Evolutionary conservation across 2,888 invertebrate species (phyloP), one percentile per base, ranked within the genome.

Genomic region (Steinernema hermaphroditum): DNA sequence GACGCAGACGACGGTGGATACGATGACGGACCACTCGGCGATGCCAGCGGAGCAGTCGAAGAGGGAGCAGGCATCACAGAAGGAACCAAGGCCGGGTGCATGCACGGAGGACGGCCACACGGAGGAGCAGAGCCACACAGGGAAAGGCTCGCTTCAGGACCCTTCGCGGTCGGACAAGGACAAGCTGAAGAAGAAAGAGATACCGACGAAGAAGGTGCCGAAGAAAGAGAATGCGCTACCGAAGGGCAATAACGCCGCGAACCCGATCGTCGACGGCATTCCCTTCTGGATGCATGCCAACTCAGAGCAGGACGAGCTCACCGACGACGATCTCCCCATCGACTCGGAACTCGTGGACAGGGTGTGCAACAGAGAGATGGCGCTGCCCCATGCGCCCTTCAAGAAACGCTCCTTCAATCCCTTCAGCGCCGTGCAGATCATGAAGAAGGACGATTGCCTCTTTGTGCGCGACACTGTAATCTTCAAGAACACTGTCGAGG

Each of bases 321-420:
- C 72, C 44, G 77, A 77, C 29, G 77, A 77, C 37, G 77, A 77
- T 49, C 50, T 74, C 2, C 77, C 77, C 44, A 76, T 77, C 62
- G 77, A 77, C 68, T 46, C 72, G 72, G 72, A 71, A 16, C 2
- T 72, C 24, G 46, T 76, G n/a, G 71, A 72, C 16, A 69, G 75
- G 57, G 76, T 75, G 34, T 54, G 73, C 29, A 73, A 68, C 27
- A 74, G 75, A 14, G 71, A 74, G 46, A 46, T 70, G 22, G 49
- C 22, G n/a, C 50, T 77, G 24, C 34, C 44, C 24, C 32, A 29
- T 29, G 22, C 46, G 1, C 73, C 73, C 16, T 70, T 41, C 68
- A 57, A 24, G 27, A 75, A 75, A 32, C 32, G 12, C 43, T 37
- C 62, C 14, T 77, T 75, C 69, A 71, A 72, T 19, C 74, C 77